These are phyloP conservation scores for Diphyllodes magnificus DNA, from an alignment of 2,113 vertebrate species.

Conservation along the genomic window DNA sequence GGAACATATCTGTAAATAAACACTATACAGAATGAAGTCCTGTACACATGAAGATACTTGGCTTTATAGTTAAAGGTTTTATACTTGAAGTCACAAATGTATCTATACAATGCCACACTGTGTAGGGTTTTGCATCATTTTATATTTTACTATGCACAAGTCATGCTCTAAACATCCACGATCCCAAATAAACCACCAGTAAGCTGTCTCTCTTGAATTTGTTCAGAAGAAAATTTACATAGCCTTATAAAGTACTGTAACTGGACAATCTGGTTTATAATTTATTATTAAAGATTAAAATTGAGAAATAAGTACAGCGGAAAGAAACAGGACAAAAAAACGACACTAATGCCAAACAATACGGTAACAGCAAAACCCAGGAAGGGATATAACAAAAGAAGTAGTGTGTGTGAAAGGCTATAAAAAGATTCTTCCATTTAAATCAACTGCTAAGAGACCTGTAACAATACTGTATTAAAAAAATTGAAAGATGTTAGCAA, in stretches of 20 bases:
- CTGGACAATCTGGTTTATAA: neutral
- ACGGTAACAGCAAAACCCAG: neutral
- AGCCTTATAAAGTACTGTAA: neutral
- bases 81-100: neutral
- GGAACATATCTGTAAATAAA: neutral
- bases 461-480: constrained; percentile 58
- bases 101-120: neutral
- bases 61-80: neutral
- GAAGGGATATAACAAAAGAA: neutral
- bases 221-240: neutral
- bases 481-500: constrained; percentile 62
- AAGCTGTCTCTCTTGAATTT: neutral
- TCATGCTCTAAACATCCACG: neutral
- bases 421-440: constrained; percentile 67
- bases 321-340: neutral
- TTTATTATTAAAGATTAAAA: neutral
- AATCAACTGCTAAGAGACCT: constrained; percentile 66
- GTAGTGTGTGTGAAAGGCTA: constrained; percentile 38
- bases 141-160: neutral
- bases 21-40: neutral
- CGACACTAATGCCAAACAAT: neutral
- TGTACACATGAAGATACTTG: neutral
- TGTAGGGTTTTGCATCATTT: neutral
- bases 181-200: neutral
- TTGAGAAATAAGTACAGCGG: neutral